Evolutionary conservation across 2,113 vertebrate species (phyloP).

Genomic region (Pitta sordida): DNA sequence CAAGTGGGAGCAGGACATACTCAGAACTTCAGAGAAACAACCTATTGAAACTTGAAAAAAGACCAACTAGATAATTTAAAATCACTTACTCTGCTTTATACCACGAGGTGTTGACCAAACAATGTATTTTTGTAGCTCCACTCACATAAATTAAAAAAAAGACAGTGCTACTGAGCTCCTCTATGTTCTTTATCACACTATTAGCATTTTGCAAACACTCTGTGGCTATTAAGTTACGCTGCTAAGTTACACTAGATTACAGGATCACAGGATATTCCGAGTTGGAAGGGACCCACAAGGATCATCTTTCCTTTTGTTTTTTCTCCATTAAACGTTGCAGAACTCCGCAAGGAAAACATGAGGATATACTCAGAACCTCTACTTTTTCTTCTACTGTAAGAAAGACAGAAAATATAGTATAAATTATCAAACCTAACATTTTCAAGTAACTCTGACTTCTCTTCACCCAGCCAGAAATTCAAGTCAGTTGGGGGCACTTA

Average conservation of each 20-base stretch:
- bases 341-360: neutral
- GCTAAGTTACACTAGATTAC: neutral
- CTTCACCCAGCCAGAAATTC: neutral
- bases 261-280: no score
- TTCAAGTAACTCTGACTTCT: neutral
- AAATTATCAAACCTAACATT: neutral
- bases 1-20: accelerated
- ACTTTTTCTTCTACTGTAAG: neutral
- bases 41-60: neutral
- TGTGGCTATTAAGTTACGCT: neutral
- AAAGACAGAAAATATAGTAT: neutral
- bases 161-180: neutral
- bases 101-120: neutral
- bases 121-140: neutral
- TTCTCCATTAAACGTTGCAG: neutral
- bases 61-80: neutral
- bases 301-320: neutral
- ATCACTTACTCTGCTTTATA: neutral
- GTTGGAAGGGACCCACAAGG: no score
- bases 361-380: neutral
- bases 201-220: neutral
- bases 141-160: neutral
- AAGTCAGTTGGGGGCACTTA: neutral
- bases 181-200: neutral
- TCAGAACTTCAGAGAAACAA: neutral